Base-by-base conservation (phyloP, 2,888 invertebrate species). In the Aphrophora alni region DNA sequence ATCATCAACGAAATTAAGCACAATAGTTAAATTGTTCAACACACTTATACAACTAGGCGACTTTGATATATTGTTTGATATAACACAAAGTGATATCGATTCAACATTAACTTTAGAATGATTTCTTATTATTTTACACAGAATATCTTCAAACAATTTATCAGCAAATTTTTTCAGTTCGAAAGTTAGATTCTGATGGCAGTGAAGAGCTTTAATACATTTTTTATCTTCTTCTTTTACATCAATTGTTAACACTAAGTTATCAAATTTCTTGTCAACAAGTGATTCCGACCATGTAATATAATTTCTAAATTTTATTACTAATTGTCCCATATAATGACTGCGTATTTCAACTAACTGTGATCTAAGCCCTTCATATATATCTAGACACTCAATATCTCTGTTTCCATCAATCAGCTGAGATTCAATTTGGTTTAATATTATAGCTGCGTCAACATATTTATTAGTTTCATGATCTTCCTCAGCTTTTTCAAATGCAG, bases 321-420 rank as follows among this genome's bases (percentile, higher is more conserved):
- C 87, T 78, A 92, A 85, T 83, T 91, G 90, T 74, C 88, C 86
- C 17, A 90, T 85, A 74, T 93, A 87, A 72, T 87, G 88, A 25
- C 89, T 89, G 82, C 90, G 88, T 26, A 90, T 88, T 51, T 88
- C 86, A 26, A 88, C 86, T 76, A 90, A 90, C 73, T 89, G 89
- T 27, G 88, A 86, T 84, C 88, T 90, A 1, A 92, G 87, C 26
- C 90, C 89, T 12, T 87, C 85, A 80, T 91, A 90, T 70, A 92
- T 88, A 68, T 91, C 90, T 38, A 93, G 86, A 38, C 89, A 86
- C 59, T 89, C 88, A 72, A 92, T 88, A 75, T 91, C 90, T 44
- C 14, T 44, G 76, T 89, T 89, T 0, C 88, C 86, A 25, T 81
- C 80, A 5, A 70, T 74, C 17, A 84, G 72, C 38, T 80, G 70